Base-by-base conservation (phyloP, 1,140 invertebrate species). In the Leptinotarsa undecemlineata region DNA sequence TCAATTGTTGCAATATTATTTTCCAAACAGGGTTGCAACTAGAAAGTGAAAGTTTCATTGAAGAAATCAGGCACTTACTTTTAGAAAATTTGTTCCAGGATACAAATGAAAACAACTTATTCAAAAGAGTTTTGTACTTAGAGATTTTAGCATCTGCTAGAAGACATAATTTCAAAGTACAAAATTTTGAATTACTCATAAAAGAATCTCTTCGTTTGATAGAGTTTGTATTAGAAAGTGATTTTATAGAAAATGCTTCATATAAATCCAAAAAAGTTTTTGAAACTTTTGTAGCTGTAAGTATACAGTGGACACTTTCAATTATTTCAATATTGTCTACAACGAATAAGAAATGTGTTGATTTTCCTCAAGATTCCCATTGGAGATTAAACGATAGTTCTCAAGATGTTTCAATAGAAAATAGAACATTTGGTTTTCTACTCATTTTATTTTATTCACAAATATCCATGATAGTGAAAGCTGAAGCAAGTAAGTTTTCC, bases 251-350 rank as follows among this genome's bases (percentile, higher is more conserved):
- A 21, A 19, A 20, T 61, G 23, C 68, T 8, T 61, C 74, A 21
- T 47, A 33, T 14, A 78, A 72, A 69, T 71, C 26, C 17, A 66
- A 57, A 23, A 80, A 80, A 72, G 61, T 76, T 19, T 14, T 77
- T 1, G 79, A 80, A 60, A 63, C 79, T 14, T 60, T 80, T 19
- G 76, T 79, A 66, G 77, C 76, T 68, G 79, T 80, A 73, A 78
- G 77, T 80, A 69, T 61, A 17, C 51, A n/a, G 8, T 11, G 33
- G 8, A 42, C 33, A 42, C 8, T 11, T 42, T 42, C 8, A 42
- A 11, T 33, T 42, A 42, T 42, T 11, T 11, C 33, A 42, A 11
- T 8, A 42, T 42, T 42, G 33, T 42, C 33, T 42, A 42, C 33
- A 42, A 42, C 2, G 8, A 42, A 42, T 42, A 42, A 42, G 33